phyloP scores from a whole-genome alignment of 2,113 vertebrate genomes.

The Narcine bancroftii region DNA sequence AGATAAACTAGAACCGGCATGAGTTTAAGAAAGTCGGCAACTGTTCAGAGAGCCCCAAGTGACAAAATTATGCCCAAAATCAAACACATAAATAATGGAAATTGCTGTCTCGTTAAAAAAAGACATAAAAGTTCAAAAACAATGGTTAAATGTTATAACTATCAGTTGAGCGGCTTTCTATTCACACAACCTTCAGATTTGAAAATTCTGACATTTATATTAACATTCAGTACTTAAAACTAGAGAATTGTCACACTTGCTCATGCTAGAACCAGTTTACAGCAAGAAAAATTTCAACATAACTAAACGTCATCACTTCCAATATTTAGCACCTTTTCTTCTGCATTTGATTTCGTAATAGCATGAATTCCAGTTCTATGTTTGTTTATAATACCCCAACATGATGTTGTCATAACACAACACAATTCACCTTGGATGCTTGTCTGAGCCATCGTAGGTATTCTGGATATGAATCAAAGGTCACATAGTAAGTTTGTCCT shows the following conservation, averaged over 20 bases:
- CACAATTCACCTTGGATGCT: conserved; percentile 74
- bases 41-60: background rate
- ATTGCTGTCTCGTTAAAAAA: background rate
- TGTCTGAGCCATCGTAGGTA: conserved; percentile 88
- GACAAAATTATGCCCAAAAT: background rate
- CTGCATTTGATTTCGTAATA: background rate
- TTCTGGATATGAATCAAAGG: conserved; percentile 77
- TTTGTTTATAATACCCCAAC: too few relatives aligned
- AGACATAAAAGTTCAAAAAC: too few relatives aligned
- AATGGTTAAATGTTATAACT: too few relatives aligned
- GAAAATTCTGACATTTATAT: background rate
- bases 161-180: background rate
- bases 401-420: background rate
- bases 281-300: background rate
- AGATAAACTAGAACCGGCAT: background rate
- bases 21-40: background rate
- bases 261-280: background rate
- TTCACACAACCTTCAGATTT: background rate
- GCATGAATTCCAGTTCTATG: background rate
- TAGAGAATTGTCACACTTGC: background rate
- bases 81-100: background rate
- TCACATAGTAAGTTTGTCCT: conserved; percentile 82
- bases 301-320: background rate
- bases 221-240: background rate
- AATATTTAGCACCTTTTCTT: background rate